Conservation (phyloP, 2,888 invertebrate species). For the Celastrina argiolus region DNA sequence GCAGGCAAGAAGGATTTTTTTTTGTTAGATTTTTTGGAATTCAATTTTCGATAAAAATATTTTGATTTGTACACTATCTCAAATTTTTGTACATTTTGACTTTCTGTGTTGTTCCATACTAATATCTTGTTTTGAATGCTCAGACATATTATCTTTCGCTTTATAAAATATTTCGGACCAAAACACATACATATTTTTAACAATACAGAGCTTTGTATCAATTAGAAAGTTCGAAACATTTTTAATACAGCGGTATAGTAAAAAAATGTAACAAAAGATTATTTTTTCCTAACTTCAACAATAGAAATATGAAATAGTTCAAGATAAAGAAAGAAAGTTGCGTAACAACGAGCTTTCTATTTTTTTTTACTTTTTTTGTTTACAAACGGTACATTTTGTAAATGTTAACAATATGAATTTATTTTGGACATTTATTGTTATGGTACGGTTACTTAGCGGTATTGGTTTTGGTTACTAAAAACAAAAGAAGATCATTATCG, state of each 20-base stretch:
- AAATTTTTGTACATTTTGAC: too few relatives aligned
- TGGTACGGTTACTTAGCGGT: conserved; percentile 15
- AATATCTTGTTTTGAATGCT: too few relatives aligned
- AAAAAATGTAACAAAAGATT: conserved; percentile 17
- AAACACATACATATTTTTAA: background rate
- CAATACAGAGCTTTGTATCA: background rate
- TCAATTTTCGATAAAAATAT: too few relatives aligned
- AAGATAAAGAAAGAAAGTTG: conserved; percentile 74
- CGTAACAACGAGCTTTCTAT: conserved; percentile 69
- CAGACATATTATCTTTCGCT: too few relatives aligned
- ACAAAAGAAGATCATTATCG: background rate
- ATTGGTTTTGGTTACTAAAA: conserved; percentile 2
- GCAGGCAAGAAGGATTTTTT: too few relatives aligned
- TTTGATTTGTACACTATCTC: too few relatives aligned
- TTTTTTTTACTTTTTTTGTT: conserved; percentile 37
- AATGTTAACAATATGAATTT: conserved; percentile 42
- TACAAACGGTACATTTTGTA: conserved; percentile 46
- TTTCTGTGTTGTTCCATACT: too few relatives aligned
- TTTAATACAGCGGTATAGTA: background rate
- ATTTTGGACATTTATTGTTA: background rate
- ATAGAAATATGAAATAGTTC: conserved; percentile 32
- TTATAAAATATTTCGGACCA: background rate
- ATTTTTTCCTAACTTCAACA: background rate
- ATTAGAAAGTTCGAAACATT: background rate
- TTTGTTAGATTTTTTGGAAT: too few relatives aligned